Evolutionary conservation across 1,140 invertebrate species (phyloP).

Genomic region (Microplitis mediator): DNA sequence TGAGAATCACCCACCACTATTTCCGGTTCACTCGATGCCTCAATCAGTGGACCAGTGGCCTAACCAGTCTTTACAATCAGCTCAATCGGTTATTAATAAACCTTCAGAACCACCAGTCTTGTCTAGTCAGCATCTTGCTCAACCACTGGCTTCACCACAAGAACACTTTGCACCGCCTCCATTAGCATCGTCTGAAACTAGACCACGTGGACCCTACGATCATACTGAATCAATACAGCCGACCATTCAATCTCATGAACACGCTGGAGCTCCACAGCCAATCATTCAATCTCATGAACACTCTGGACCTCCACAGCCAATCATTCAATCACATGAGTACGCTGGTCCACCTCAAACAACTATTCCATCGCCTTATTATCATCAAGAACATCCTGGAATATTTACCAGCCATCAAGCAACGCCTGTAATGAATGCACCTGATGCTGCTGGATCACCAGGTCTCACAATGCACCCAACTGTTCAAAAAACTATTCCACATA

Average conservation of each 20-base stretch:
- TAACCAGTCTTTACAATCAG: background rate
- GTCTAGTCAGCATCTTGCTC: background rate
- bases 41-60: conserved; percentile 7
- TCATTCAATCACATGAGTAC: background rate
- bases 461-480: background rate
- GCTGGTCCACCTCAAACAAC: background rate
- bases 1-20: conserved; percentile 31
- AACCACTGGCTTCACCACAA: background rate
- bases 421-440: background rate
- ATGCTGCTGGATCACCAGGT: background rate
- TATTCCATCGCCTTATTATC: background rate
- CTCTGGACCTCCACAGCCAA: background rate
- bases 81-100: background rate
- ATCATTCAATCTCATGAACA: background rate
- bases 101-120: conserved; percentile 7
- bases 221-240: background rate
- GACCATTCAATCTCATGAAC: background rate
- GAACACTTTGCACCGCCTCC: background rate
- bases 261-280: background rate
- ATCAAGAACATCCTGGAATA: background rate
- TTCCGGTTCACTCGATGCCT: conserved; percentile 11
- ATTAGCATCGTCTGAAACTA: too few species aligned
- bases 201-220: background rate
- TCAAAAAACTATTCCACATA: background rate
- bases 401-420: background rate